Evolutionary conservation across 2,888 invertebrate genomes (phyloP).

Genomic region (Diaprepes abbreviatus): DNA sequence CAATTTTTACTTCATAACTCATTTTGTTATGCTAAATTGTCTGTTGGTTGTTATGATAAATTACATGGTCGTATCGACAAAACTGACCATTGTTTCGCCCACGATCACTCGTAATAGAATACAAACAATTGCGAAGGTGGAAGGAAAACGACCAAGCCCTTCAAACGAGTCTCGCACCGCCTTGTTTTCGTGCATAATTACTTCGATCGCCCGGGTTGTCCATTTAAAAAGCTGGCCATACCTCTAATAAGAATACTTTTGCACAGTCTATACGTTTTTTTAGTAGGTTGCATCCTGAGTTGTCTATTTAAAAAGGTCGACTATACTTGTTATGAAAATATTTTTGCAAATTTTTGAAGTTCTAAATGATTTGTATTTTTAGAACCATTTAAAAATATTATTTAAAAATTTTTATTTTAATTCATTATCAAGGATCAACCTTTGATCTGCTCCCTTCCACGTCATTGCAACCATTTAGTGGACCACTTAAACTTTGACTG

Average conservation of each 20-base stretch:
- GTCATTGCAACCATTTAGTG: no score
- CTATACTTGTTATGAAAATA: no score
- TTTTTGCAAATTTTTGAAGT: no score
- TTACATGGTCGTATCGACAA: conserved; percentile 56
- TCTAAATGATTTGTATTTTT: no score
- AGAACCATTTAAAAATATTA: no score
- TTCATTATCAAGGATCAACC: no score
- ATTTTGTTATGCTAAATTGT: conserved; percentile 42
- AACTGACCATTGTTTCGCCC: conserved; percentile 65
- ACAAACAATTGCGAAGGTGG: conserved; percentile 64
- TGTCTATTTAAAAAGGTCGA: no score
- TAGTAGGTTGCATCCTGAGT: no score
- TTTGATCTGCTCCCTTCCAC: no score
- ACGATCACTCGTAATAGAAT: conserved; percentile 59
- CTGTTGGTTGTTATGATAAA: conserved; percentile 53
- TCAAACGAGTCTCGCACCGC: conserved; percentile 39
- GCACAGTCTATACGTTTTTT: neutral
- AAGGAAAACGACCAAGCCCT: conserved; percentile 60
- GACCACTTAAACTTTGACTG: no score
- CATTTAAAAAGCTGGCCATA: conserved; percentile 29
- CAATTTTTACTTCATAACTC: conserved; percentile 28
- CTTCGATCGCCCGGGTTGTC: conserved; percentile 38
- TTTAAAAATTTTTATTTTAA: no score
- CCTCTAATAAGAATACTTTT: neutral
- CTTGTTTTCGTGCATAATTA: conserved; percentile 45